Percentiles rank a stretch among this genome's conserved stretches.
Conservation (phyloP, 1,140 invertebrate species). For the Heterodera carotae region DNA sequence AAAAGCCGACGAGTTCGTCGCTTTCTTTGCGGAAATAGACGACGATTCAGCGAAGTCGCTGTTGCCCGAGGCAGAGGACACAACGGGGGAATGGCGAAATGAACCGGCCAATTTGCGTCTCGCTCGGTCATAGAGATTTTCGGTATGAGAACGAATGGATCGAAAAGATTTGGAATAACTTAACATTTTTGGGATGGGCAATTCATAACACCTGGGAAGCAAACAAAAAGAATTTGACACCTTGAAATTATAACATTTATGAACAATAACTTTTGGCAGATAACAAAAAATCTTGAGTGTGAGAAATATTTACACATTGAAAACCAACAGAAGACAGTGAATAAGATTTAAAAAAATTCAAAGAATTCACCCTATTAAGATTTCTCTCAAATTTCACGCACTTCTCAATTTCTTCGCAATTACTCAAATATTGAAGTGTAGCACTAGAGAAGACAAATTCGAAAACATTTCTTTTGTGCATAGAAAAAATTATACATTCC, state of each 20-base stretch:
- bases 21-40: conserved; percentile 11
- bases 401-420: conserved; percentile 8
- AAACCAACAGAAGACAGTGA: neutral
- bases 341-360: neutral
- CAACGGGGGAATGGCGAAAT: conserved; percentile 31
- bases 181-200: conserved; percentile 24
- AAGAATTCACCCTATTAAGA: neutral
- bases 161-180: conserved; percentile 47
- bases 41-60: neutral
- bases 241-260: too few relatives aligned
- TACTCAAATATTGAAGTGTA: too few relatives aligned
- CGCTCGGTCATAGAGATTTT: conserved; percentile 46
- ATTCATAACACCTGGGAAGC: neutral
- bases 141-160: conserved; percentile 38
- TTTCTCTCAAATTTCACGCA: neutral
- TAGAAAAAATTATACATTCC: too few relatives aligned
- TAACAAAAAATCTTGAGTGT: too few relatives aligned
- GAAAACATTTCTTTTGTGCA: too few relatives aligned
- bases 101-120: conserved; percentile 36
- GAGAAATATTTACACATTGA: neutral
- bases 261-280: too few relatives aligned
- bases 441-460: too few relatives aligned
- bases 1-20: neutral
- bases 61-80: neutral
- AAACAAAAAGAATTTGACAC: conserved; percentile 3